phyloP scores from a whole-genome alignment of 35 echinoderm and acorn worm genomes.

The Nesometra sesokonis region DNA sequence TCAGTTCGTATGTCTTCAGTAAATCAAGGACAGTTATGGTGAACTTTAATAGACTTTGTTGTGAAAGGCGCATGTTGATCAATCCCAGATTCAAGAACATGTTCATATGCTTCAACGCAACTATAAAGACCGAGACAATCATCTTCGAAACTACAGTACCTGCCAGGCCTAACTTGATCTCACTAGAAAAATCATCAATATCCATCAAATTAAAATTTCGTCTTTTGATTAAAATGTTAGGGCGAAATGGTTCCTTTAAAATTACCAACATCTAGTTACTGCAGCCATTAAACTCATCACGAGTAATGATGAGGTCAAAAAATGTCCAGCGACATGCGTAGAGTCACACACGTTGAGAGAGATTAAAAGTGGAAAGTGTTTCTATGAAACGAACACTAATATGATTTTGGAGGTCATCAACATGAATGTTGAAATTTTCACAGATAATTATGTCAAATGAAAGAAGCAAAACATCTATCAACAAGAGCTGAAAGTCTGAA shows the following conservation, averaged over 20 bases:
- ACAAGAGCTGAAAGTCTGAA: no score
- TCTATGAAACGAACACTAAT: no score
- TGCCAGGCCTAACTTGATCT: not conserved
- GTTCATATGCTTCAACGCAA: not conserved
- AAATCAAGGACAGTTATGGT: slow-evolving; percentile 3
- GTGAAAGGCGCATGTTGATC: not conserved
- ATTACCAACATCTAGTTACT: not conserved
- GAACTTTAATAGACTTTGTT: not conserved
- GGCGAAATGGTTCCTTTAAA: not conserved
- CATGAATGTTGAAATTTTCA: no score
- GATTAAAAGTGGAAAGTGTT: no score
- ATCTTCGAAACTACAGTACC: not conserved
- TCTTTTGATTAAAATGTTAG: not conserved
- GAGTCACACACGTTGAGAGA: slow-evolving; percentile 14
- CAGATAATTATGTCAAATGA: no score
- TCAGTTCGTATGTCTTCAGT: slow-evolving; percentile 14
- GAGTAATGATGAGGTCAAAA: slow-evolving; percentile 12
- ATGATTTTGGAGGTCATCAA: no score
- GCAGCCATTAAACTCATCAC: not conserved
- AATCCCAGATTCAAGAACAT: not conserved
- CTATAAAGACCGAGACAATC: not conserved
- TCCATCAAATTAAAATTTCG: not conserved
- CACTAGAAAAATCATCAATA: not conserved
- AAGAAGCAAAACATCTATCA: no score
- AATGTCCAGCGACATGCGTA: slow-evolving; percentile 27